Percentiles rank a stretch among this genome's conserved stretches.
phyloP scores from a whole-genome alignment of 2,113 vertebrate genomes.

The Calonectris borealis region DNA sequence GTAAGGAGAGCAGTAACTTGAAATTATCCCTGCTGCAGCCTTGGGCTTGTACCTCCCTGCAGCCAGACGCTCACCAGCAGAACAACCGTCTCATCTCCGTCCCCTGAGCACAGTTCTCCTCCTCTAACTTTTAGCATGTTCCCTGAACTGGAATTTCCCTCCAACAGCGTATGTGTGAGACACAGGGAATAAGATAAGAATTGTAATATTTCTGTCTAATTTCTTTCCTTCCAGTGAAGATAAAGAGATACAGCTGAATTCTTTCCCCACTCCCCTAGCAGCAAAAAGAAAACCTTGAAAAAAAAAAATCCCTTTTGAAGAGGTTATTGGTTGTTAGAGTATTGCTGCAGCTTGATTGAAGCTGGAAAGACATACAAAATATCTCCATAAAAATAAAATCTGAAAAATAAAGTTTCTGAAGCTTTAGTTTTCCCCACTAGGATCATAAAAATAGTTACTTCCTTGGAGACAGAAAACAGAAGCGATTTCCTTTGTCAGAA shows the following conservation, averaged over 20 bases:
- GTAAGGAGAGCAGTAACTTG: neutral
- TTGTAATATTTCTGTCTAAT: neutral
- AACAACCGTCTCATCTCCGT: neutral
- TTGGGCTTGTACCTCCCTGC: neutral
- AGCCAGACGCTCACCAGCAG: neutral
- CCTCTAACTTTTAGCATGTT: constrained; percentile 32
- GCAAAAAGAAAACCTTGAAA: neutral
- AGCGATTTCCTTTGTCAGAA: neutral
- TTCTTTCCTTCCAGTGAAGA: constrained; percentile 19
- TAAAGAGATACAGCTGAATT: constrained; percentile 18
- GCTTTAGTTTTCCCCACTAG: neutral
- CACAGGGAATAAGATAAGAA: constrained; percentile 5
- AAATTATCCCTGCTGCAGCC: neutral
- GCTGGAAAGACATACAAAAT: neutral
- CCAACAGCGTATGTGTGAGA: neutral
- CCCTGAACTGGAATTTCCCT: constrained; percentile 12
- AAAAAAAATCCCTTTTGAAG: neutral
- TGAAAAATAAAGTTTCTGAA: neutral
- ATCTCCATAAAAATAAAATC: neutral
- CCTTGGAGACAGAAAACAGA: neutral
- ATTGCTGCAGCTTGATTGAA: neutral
- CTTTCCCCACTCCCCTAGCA: neutral
- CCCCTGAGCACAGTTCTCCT: neutral
- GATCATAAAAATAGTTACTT: neutral
- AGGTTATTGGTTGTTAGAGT: neutral